Percentiles rank a stretch among this genome's conserved stretches.
phyloP scores from a whole-genome alignment of 2,888 invertebrate genomes.

The Cremastinae sp. region DNA sequence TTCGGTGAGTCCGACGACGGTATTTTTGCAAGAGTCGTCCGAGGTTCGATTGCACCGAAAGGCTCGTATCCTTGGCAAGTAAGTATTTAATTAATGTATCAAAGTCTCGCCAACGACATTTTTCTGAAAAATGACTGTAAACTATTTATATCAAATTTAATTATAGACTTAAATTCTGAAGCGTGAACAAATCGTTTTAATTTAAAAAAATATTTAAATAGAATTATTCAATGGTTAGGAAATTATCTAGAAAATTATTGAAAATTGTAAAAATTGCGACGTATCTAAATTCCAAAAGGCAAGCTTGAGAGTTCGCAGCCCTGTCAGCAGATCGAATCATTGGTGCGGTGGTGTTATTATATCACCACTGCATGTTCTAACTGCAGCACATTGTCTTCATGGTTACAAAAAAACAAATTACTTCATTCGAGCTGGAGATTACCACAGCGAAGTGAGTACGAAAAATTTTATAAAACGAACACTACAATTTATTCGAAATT shows the following conservation, averaged over 20 bases:
- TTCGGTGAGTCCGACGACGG: constrained; percentile 78
- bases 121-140: too few relatives aligned
- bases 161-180: too few relatives aligned
- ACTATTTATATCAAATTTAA: too few relatives aligned
- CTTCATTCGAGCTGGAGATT: constrained; percentile 88
- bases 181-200: too few relatives aligned
- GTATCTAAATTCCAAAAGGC: constrained; percentile 80
- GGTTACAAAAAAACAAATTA: constrained; percentile 86
- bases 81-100: constrained; percentile 52
- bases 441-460: constrained; percentile 83
- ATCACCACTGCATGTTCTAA: constrained; percentile 84
- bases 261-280: too few relatives aligned
- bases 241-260: constrained; percentile 23
- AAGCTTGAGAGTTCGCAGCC: constrained; percentile 84
- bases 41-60: constrained; percentile 83
- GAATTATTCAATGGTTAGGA: constrained; percentile 8
- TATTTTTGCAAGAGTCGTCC: constrained; percentile 83
- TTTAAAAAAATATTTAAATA: constrained; percentile 1
- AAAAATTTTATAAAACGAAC: not conserved
- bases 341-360: constrained; percentile 89
- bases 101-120: too few relatives aligned
- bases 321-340: constrained; percentile 83
- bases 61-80: constrained; percentile 91
- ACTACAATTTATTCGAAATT: not conserved
- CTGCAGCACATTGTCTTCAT: constrained; percentile 88